phyloP scores from a whole-genome alignment of 1,140 invertebrate species.

The Acyrthosiphon pisum region DNA sequence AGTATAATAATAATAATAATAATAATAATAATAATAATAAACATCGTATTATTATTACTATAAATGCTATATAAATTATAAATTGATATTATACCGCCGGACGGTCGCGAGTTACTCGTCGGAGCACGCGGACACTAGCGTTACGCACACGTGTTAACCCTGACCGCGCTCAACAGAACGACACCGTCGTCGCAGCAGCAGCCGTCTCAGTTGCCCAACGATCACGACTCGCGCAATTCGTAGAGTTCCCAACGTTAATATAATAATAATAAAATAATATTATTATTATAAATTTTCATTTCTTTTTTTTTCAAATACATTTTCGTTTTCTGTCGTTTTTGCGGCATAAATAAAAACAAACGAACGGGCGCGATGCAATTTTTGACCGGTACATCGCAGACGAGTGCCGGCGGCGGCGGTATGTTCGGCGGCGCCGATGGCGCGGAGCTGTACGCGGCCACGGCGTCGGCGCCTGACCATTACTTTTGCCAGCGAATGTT shows the following conservation, averaged over 20 bases:
- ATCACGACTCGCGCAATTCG: neutral
- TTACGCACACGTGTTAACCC: constrained; percentile 44
- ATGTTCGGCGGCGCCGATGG: constrained; percentile 54
- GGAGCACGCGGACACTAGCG: neutral
- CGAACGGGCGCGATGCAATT: constrained; percentile 50
- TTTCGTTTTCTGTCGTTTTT: neutral
- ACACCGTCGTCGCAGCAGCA: neutral
- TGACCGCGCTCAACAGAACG: constrained; percentile 50
- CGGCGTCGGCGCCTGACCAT: constrained; percentile 57
- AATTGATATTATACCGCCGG: neutral
- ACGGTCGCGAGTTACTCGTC: neutral
- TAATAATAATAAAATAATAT: neutral
- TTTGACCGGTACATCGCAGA: constrained; percentile 55
- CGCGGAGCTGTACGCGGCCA: constrained; percentile 56
- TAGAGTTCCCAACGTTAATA: neutral
- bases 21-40: neutral
- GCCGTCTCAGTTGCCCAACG: neutral
- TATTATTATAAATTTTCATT: neutral
- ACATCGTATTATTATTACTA: neutral
- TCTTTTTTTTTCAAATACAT: neutral
- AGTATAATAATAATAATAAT: neutral
- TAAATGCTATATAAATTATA: neutral
- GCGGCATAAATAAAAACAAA: neutral
- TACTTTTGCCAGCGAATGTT: constrained; percentile 58
- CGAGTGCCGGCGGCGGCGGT: constrained; percentile 50